These are phyloP conservation scores for Papilio demoleus DNA, from an alignment of 2,888 invertebrate species.

Conservation along the genomic window DNA sequence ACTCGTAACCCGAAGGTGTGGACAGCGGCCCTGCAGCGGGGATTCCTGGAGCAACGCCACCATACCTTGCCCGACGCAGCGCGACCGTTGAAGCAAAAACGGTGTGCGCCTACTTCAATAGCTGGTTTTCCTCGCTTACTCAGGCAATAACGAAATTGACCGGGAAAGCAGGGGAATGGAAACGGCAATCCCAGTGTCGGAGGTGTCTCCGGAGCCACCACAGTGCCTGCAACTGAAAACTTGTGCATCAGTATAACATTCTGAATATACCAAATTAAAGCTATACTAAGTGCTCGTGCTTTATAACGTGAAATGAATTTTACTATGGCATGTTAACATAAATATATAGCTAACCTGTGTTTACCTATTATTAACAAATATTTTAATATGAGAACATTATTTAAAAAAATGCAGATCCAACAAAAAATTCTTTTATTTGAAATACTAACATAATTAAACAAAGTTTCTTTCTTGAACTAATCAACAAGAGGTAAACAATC, in stretches of 20 bases:
- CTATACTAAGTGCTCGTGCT: not conserved
- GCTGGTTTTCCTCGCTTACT: slow-evolving; percentile 80
- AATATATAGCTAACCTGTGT: not conserved
- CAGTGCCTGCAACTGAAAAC: slow-evolving; percentile 73
- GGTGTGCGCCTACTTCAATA: slow-evolving; percentile 78
- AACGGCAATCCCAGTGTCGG: slow-evolving; percentile 76
- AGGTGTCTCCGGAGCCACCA: slow-evolving; percentile 58
- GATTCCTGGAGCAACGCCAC: slow-evolving; percentile 80
- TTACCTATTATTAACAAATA: too few relatives aligned
- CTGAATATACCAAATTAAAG: not conserved
- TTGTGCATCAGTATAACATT: slow-evolving; percentile 52
- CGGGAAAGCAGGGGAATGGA: slow-evolving; percentile 78
- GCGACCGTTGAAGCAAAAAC: slow-evolving; percentile 79
- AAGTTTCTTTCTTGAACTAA: not conserved
- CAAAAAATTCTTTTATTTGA: not conserved
- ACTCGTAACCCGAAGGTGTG: slow-evolving; percentile 78
- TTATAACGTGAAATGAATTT: not conserved
- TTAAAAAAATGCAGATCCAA: not conserved
- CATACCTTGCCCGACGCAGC: slow-evolving; percentile 80
- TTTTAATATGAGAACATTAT: not conserved
- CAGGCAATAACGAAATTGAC: slow-evolving; percentile 78
- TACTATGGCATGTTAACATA: not conserved
- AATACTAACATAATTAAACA: not conserved
- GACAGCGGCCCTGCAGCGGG: slow-evolving; percentile 77
- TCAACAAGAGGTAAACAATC: not conserved